These are phyloP conservation scores for Oryzias woworae DNA, from an alignment of 2,113 vertebrate genomes.

Conservation along the genomic window DNA sequence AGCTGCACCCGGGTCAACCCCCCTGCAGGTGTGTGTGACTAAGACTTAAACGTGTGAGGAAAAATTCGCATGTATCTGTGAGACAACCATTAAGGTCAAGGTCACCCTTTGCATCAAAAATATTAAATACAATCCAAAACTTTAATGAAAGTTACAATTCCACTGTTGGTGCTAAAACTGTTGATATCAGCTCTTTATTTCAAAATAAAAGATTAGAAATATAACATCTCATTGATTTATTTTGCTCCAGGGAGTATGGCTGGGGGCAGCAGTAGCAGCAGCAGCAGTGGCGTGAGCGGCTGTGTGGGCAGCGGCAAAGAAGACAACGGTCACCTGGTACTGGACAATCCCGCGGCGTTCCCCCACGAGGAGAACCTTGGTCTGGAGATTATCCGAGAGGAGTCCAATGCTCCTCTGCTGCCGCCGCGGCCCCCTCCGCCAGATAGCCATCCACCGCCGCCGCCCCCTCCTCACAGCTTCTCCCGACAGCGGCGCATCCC, in stretches of 20 bases:
- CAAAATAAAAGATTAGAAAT: conserved; percentile 1
- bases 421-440: conserved; percentile 86
- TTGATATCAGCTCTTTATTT: background rate
- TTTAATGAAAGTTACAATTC: no score
- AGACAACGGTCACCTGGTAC: conserved; percentile 86
- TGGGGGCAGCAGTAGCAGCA: conserved; percentile 69
- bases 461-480: conserved; percentile 85
- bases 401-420: conserved; percentile 91
- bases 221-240: background rate
- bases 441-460: conserved; percentile 82
- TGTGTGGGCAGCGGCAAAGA: conserved; percentile 68
- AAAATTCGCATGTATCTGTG: no score
- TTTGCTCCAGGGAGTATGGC: conserved; percentile 62
- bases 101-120: no score
- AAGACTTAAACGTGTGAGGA: no score
- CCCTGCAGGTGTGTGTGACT: no score
- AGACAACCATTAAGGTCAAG: no score
- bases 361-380: conserved; percentile 90
- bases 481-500: conserved; percentile 85
- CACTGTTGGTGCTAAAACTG: no score
- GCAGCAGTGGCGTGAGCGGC: conserved; percentile 62
- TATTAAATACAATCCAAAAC: no score
- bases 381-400: conserved; percentile 93
- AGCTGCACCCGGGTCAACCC: no score
- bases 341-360: conserved; percentile 88